A percentile compares a stretch with the other conserved stretches of the same genome.
These are phyloP conservation scores for Mycetomoellerius zeteki DNA, from an alignment of 1,140 invertebrate genomes.

Conservation along the genomic window DNA sequence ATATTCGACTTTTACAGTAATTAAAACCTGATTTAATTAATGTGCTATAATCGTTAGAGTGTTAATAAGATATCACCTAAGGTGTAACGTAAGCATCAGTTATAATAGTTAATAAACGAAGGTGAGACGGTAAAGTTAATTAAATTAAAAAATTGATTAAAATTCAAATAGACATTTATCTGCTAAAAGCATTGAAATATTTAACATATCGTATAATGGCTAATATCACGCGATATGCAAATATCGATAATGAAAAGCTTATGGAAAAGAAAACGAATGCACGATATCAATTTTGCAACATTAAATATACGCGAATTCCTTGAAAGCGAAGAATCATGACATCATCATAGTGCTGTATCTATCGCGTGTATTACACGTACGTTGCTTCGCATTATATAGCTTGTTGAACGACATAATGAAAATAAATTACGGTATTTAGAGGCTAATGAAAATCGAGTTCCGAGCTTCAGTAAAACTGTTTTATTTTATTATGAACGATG, in stretches of 20 bases:
- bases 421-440: conserved; percentile 49
- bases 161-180: conserved; percentile 4
- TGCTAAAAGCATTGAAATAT: background rate
- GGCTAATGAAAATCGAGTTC: conserved; percentile 43
- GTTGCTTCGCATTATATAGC: conserved; percentile 31
- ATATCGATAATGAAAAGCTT: background rate
- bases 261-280: background rate
- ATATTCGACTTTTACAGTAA: conserved; percentile 32
- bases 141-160: conserved; percentile 10
- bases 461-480: conserved; percentile 13
- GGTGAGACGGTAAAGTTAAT: background rate
- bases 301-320: conserved; percentile 12
- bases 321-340: background rate
- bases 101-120: conserved; percentile 11
- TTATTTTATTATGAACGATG: conserved; percentile 29
- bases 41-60: conserved; percentile 10
- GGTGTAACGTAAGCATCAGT: conserved; percentile 9
- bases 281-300: conserved; percentile 18
- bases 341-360: background rate
- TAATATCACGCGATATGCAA: background rate
- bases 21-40: conserved; percentile 45
- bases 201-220: background rate
- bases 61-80: conserved; percentile 25
- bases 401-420: conserved; percentile 49
- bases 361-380: conserved; percentile 34